Evolutionary conservation across 2,888 invertebrate species (phyloP), one percentile per base, ranked within the genome.

Genomic region (Caradrina clavipalpis): DNA sequence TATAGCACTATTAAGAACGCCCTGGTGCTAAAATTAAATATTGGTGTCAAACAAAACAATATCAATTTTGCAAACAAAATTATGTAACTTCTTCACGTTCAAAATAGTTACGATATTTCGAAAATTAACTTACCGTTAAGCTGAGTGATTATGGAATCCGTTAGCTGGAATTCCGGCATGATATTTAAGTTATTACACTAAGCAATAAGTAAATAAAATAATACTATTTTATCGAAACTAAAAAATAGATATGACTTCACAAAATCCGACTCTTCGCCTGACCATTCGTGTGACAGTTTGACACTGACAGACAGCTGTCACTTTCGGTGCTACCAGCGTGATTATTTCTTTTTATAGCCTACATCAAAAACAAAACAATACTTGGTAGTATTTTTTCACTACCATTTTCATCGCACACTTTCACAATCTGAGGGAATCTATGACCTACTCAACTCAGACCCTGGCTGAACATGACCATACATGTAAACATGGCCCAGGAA

Each of bases 21-120:
- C 83, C 88, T 74, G 87, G 76, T 88, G 91, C 95, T 96, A 95
- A 93, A 96, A 96, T 94, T 95, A 93, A 92, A 93, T 88, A 90
- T 90, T 90, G 87, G 86, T 92, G 92, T 94, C 93, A 95, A 86
- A 88, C 84, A 87, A 87, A 87, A 87, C 85, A 87, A 86, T 86
- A 88, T 88, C 89, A 90, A 88, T 89, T 87, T 87, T 82, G 80
- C 87, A 92, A 92, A 92, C 86, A 88, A 85, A 93, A 94, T 96
- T 95, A 96, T 95, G 91, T 96, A 96, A 96, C 89, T 73, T 78
- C 63, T 51, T 73, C 74, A 79, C 62, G 64, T 63, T 60, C 79
- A 82, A 86, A 63, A 62, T 55, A 39, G 42, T 63, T 66, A 45
- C 74, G 64, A 72, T 77, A 69, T 70, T 74, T 70, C 65, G 21